Evolutionary conservation across 2,888 invertebrate genomes (phyloP), one percentile per base, ranked within the genome.

Genomic region (Linhomoeus sp.): DNA sequence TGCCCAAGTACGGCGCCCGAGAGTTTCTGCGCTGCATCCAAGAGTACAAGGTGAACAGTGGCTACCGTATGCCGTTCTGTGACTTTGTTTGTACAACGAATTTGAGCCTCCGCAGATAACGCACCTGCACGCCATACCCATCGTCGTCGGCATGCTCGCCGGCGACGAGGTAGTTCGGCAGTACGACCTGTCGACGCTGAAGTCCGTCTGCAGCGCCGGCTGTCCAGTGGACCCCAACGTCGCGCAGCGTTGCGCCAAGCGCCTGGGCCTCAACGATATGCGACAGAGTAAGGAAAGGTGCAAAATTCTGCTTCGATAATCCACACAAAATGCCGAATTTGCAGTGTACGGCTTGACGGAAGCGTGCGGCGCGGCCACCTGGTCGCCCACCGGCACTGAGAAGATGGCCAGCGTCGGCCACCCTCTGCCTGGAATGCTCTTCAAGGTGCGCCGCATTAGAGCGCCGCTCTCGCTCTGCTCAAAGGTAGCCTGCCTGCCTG

Each of bases 281-380:
- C 46, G 53, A 7, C 52, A 54, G 45, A 26, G 52, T 52, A 20
- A 12, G 7, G 19, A 9, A 17, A 19, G 24, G 2, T n/a, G n/a
- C n/a, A n/a, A n/a, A n/a, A n/a, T n/a, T n/a, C n/a, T n/a, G n/a
- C n/a, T n/a, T n/a, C n/a, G n/a, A n/a, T n/a, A n/a, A n/a, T n/a
- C n/a, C 35, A 33, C 19, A 9, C 24, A 33, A 5, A 41, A 33
- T 23, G n/a, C 15, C n/a, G 22, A 12, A 33, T 22, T 54, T 56
- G 29, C 46, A 60, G 60, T 56, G 3, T 60, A 58, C 39, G 56
- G 56, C 29, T 58, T 58, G 55, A 58, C 59, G 3, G 60, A 60
- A 52, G 52, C 60, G 3, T 57, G 60, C 17, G 56, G 57, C 24
- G 49, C 58, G 12, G 55, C 53, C 45, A 58, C 58, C 9, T 52